Percentiles rank a stretch among this genome's conserved stretches.
These are phyloP conservation scores for Epistrophella euchroma DNA, from an alignment of 2,888 invertebrate genomes.

Conservation along the genomic window DNA sequence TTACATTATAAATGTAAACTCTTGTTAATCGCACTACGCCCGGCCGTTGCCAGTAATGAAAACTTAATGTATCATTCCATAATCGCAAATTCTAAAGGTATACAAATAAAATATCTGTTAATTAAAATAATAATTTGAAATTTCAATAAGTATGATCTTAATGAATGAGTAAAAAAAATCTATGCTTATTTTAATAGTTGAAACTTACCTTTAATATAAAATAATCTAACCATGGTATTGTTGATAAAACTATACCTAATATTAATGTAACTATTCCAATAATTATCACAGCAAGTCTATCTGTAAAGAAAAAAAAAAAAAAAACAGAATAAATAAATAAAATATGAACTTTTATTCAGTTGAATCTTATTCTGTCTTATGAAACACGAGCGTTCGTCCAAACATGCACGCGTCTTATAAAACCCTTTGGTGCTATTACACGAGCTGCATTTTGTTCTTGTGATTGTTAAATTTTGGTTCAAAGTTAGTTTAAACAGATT, in stretches of 20 bases:
- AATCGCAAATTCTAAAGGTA: constrained; percentile 90
- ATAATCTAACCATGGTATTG: constrained; percentile 95
- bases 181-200: not conserved
- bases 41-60: constrained; percentile 95
- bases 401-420: too few relatives aligned
- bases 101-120: not conserved
- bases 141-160: not conserved
- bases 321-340: not conserved
- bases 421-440: too few relatives aligned
- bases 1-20: constrained; percentile 95
- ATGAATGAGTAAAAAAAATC: not conserved
- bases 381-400: too few relatives aligned
- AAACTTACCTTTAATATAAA: constrained; percentile 91
- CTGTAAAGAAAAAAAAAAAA: constrained; percentile 86
- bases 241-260: constrained; percentile 91
- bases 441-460: too few relatives aligned
- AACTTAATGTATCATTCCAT: constrained; percentile 93
- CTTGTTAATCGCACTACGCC: constrained; percentile 93
- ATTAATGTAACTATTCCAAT: constrained; percentile 92
- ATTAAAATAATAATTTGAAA: not conserved
- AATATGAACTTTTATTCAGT: too few relatives aligned
- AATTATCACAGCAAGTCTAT: constrained; percentile 91
- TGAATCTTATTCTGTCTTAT: too few relatives aligned
- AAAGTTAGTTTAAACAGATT: too few relatives aligned
- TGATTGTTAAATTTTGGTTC: too few relatives aligned